These are phyloP conservation scores for Thaleichthys pacificus DNA, from an alignment of 2,797 vertebrate genomes.

Conservation along the genomic window DNA sequence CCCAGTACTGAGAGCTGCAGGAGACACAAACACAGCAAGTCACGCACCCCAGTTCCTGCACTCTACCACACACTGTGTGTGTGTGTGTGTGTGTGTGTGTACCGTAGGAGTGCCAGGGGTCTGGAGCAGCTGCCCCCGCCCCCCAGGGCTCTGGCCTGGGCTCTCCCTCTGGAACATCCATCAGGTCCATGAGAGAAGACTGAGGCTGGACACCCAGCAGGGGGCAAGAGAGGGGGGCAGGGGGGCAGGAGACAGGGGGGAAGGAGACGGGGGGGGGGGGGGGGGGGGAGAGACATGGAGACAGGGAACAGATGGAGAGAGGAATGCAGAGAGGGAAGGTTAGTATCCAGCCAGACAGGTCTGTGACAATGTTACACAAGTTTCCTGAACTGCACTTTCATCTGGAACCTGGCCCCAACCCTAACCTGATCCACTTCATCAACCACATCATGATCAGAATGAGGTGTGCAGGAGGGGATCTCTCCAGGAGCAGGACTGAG, in stretches of 20 bases:
- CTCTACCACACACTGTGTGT: neutral
- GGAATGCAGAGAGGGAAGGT: neutral
- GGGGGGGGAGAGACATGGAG: neutral
- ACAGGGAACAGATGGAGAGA: neutral
- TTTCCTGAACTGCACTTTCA: too few relatives aligned
- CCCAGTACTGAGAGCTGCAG: conserved; percentile 56
- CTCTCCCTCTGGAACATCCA: conserved; percentile 4
- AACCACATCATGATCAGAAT: too few relatives aligned
- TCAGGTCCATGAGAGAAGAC: conserved; percentile 12
- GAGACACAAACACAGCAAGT: conserved; percentile 36
- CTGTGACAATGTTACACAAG: too few relatives aligned
- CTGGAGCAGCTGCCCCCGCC: conserved; percentile 45
- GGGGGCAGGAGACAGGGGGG: neutral
- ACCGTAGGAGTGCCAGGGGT: conserved; percentile 73
- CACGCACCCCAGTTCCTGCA: neutral
- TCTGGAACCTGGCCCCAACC: too few relatives aligned
- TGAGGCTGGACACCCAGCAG: neutral
- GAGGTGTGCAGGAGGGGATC: too few relatives aligned
- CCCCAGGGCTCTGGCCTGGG: neutral
- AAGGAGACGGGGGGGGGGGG: too few relatives aligned
- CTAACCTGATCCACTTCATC: too few relatives aligned
- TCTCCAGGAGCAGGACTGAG: too few relatives aligned
- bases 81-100: conserved; percentile 29
- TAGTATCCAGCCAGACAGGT: neutral
- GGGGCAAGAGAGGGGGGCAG: neutral